These are phyloP conservation scores for Melieria omissa DNA, from an alignment of 2,888 invertebrate species.

Conservation along the genomic window DNA sequence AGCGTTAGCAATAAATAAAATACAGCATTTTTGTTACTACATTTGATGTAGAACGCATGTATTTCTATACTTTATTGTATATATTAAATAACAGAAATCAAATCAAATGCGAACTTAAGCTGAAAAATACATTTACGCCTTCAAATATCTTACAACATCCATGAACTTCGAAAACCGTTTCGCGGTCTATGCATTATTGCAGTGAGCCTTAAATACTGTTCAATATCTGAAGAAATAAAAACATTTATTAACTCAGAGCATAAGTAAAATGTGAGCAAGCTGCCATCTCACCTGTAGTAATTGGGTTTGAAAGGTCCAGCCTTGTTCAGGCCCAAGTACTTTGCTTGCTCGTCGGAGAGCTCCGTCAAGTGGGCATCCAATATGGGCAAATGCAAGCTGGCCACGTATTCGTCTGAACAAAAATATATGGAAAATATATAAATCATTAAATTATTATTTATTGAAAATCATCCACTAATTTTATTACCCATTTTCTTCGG, in stretches of 20 bases:
- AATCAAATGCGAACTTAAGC: no score
- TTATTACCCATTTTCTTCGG: conserved; percentile 95
- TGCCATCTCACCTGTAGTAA: conserved; percentile 83
- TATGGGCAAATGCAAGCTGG: conserved; percentile 94
- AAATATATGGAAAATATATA: neutral
- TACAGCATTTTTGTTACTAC: no score
- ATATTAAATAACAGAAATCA: no score
- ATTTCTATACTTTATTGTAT: no score
- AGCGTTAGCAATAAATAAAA: no score
- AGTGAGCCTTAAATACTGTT: conserved; percentile 39
- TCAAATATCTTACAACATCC: no score
- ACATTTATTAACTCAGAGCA: conserved; percentile 8
- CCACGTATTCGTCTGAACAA: conserved; percentile 91
- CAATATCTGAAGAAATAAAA: conserved; percentile 48
- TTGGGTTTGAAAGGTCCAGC: conserved; percentile 99
- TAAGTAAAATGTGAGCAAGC: conserved; percentile 4
- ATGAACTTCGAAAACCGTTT: no score
- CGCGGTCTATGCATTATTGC: no score
- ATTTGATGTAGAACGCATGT: no score
- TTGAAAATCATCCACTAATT: conserved; percentile 12
- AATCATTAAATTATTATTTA: neutral
- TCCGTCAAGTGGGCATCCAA: conserved; percentile 98
- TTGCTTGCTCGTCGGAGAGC: conserved; percentile 94
- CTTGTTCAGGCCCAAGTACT: conserved; percentile 96
- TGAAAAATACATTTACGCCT: no score